Conservation (phyloP, 2,888 invertebrate genomes). For the Parapristionchus giblindavisi region DNA sequence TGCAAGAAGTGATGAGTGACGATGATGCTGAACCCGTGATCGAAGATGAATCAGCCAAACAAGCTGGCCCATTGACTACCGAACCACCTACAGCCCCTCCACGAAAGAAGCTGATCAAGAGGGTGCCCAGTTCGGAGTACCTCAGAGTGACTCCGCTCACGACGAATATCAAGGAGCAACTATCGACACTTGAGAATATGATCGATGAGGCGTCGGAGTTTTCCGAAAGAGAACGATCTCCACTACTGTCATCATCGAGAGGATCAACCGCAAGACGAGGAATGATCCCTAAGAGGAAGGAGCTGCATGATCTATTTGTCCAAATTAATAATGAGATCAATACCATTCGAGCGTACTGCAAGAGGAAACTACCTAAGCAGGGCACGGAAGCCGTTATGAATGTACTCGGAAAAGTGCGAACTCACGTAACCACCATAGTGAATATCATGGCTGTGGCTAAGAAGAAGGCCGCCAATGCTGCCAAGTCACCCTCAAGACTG, state of each 20-base stretch:
- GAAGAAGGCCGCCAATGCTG: slow-evolving; percentile 36
- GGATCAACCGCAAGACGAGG: not conserved
- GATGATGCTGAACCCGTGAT: not conserved
- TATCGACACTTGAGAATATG: slow-evolving; percentile 54
- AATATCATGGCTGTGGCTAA: slow-evolving; percentile 44
- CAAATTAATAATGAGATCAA: slow-evolving; percentile 65
- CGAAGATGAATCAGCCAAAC: slow-evolving; percentile 41
- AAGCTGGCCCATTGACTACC: slow-evolving; percentile 15
- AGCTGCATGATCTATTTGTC: slow-evolving; percentile 60
- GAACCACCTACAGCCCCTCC: slow-evolving; percentile 31
- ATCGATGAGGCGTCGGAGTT: slow-evolving; percentile 45
- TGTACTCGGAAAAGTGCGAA: slow-evolving; percentile 55
- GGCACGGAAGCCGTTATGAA: slow-evolving; percentile 61
- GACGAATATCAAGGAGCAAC: slow-evolving; percentile 50
- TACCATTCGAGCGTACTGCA: slow-evolving; percentile 60
- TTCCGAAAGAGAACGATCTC: slow-evolving; percentile 12
- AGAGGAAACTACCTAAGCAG: slow-evolving; percentile 56
- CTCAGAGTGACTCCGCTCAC: slow-evolving; percentile 58
- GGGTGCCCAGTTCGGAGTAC: slow-evolving; percentile 56
- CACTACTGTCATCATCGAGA: slow-evolving; percentile 21
- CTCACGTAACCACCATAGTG: slow-evolving; percentile 55
- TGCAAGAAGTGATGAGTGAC: slow-evolving; percentile 44
- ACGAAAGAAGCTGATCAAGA: slow-evolving; percentile 42
- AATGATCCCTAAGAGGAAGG: slow-evolving; percentile 39
- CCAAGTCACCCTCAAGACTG: slow-evolving; percentile 1